Conservation (phyloP, 35 echinoderm and acorn worm species). For the Eucidaris tribuloides region DNA sequence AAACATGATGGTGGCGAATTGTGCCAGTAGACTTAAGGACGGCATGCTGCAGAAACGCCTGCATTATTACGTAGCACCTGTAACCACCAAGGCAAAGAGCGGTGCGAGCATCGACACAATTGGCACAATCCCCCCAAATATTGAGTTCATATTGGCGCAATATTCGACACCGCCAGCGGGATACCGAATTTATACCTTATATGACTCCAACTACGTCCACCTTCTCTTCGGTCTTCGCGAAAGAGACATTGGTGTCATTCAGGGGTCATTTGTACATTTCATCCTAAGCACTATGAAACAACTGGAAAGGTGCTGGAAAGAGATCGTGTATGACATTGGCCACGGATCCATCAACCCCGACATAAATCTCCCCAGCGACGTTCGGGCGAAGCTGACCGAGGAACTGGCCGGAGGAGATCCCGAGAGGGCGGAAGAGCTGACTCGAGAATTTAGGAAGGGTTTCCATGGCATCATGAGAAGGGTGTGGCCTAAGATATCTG, state of each 20-base stretch:
- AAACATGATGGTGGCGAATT: background rate
- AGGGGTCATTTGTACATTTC: background rate
- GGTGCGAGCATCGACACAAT: background rate
- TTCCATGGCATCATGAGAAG: constrained; percentile 38
- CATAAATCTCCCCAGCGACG: constrained; percentile 3
- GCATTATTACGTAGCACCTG: constrained; percentile 27
- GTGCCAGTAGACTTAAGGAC: background rate
- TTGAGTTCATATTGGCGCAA: background rate
- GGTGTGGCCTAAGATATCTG: constrained; percentile 41
- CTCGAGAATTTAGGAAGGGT: constrained; percentile 36
- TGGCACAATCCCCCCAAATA: background rate
- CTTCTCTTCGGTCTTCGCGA: constrained; percentile 53
- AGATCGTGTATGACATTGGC: constrained; percentile 22
- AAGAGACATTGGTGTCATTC: background rate
- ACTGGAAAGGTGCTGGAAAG: constrained; percentile 22
- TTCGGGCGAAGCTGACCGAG: background rate
- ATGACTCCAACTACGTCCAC: constrained; percentile 37
- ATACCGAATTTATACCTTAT: background rate
- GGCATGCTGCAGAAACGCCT: constrained; percentile 11
- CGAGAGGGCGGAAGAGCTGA: constrained; percentile 14
- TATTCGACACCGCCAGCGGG: background rate
- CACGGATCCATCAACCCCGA: constrained; percentile 7
- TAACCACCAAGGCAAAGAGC: background rate
- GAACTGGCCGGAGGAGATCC: background rate
- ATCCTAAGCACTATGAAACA: constrained; percentile 9